phyloP scores from a whole-genome alignment of 2,113 vertebrate species.

The Phoenicopterus ruber region DNA sequence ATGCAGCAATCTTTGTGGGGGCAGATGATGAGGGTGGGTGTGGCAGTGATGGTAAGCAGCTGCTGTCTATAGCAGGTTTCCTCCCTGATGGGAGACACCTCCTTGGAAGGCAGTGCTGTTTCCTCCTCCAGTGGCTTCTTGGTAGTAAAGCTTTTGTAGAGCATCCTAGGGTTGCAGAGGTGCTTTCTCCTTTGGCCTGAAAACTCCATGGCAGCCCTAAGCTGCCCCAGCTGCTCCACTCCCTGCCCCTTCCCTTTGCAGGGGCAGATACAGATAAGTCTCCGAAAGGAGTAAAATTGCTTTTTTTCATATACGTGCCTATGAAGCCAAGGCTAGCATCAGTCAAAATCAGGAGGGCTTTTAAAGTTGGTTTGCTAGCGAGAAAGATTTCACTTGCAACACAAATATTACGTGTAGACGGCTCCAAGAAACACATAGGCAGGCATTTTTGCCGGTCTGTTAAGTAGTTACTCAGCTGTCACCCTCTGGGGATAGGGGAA shows the following conservation, averaged over 20 bases:
- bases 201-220: not conserved
- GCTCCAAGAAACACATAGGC: not conserved
- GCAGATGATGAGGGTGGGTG: not conserved
- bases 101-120: not conserved
- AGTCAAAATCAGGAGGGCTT: not conserved
- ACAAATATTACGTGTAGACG: not conserved
- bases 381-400: not conserved
- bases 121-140: not conserved
- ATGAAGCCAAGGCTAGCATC: not conserved
- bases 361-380: not conserved
- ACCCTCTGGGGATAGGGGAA: not conserved
- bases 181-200: not conserved
- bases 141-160: not conserved
- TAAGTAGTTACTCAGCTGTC: conserved; percentile 23
- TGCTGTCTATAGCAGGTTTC: not conserved
- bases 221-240: not conserved
- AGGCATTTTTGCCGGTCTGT: not conserved
- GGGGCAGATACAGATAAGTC: not conserved
- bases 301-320: not conserved
- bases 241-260: not conserved
- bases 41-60: not conserved
- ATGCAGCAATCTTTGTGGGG: not conserved
- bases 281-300: not conserved
- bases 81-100: not conserved
- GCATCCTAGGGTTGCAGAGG: not conserved